These are phyloP conservation scores for Andinoacara biseriatus DNA, from an alignment of 2,113 vertebrate genomes.

Conservation along the genomic window DNA sequence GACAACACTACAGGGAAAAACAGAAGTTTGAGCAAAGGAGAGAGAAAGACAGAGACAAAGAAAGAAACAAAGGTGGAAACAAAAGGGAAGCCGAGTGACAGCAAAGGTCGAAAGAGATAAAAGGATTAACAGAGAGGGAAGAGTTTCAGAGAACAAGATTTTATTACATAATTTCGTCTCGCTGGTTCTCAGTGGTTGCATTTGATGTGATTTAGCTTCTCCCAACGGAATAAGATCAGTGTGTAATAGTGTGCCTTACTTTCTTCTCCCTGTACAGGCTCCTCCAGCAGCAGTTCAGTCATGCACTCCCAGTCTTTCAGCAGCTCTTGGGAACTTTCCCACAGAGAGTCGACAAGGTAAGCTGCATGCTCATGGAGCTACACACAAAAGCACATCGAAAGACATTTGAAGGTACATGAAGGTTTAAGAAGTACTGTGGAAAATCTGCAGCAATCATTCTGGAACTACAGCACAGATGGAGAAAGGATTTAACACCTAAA, in stretches of 20 bases:
- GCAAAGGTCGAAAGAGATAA: slow-evolving; percentile 3
- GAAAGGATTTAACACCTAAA: not conserved
- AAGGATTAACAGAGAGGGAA: not conserved
- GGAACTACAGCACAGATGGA: not conserved
- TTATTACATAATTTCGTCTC: slow-evolving; percentile 17
- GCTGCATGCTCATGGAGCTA: slow-evolving; percentile 98
- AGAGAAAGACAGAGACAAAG: not conserved
- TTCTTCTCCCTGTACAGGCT: slow-evolving; percentile 97
- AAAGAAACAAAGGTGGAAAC: not conserved
- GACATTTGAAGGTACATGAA: not conserved
- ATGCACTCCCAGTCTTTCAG: slow-evolving; percentile 99
- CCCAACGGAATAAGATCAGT: not conserved
- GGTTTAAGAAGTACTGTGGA: not conserved
- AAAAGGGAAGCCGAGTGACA: not conserved
- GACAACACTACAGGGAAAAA: slow-evolving; percentile 85
- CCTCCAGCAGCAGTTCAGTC: slow-evolving; percentile 95
- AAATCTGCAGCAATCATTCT: not conserved
- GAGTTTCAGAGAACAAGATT: slow-evolving; percentile 23
- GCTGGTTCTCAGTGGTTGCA: not conserved
- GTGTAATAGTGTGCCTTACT: slow-evolving; percentile 74
- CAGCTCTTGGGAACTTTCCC: slow-evolving; percentile 99
- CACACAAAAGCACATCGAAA: not conserved
- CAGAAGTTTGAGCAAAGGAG: not conserved
- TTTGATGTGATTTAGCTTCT: not conserved
- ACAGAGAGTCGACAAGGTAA: slow-evolving; percentile 97